These are phyloP conservation scores for Hoplodrina ambigua DNA, from an alignment of 2,888 invertebrate species.

Conservation along the genomic window DNA sequence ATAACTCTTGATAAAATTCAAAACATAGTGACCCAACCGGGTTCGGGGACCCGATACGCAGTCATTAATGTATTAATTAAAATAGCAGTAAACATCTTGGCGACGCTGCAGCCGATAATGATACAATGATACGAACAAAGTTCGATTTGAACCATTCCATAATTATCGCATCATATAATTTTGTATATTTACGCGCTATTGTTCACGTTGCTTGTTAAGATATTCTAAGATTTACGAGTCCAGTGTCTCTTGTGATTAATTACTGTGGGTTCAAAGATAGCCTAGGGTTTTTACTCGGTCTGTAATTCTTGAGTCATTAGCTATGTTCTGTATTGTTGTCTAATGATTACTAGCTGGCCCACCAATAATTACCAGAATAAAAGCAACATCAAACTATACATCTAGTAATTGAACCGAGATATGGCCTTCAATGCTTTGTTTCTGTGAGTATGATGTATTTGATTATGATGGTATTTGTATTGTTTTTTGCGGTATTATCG, in stretches of 20 bases:
- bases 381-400: not conserved
- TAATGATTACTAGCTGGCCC: constrained; percentile 6
- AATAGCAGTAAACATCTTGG: constrained; percentile 67
- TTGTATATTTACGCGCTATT: constrained; percentile 40
- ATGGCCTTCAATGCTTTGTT: not conserved
- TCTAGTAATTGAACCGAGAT: not conserved
- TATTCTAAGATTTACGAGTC: constrained; percentile 45
- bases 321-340: constrained; percentile 33
- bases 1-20: constrained; percentile 70
- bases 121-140: constrained; percentile 65
- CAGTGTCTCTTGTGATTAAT: constrained; percentile 37
- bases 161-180: constrained; percentile 55
- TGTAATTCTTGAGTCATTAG: constrained; percentile 27
- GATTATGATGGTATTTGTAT: not conserved
- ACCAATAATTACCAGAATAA: constrained; percentile 16
- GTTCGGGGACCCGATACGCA: constrained; percentile 73
- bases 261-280: constrained; percentile 30
- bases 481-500: not conserved
- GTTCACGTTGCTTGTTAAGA: constrained; percentile 28
- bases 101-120: constrained; percentile 52
- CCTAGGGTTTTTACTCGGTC: constrained; percentile 20
- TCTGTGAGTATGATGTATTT: not conserved
- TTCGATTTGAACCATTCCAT: constrained; percentile 64
- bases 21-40: constrained; percentile 67
- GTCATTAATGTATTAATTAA: constrained; percentile 67